Evolutionary conservation across 2,888 invertebrate species (phyloP).

Genomic region (Vannuccia rotundouncinata): DNA sequence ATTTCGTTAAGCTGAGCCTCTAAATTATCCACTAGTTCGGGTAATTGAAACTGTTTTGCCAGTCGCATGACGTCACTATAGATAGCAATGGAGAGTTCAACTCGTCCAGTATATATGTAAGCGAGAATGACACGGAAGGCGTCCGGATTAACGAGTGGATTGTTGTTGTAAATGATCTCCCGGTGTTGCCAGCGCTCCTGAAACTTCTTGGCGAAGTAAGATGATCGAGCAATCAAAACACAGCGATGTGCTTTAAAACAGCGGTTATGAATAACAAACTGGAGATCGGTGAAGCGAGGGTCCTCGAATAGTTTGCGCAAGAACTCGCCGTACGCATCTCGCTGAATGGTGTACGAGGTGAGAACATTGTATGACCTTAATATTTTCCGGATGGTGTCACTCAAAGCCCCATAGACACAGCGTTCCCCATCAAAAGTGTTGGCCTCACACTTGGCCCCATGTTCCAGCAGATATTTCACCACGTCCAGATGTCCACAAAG

Average conservation of each 20-base stretch:
- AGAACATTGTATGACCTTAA: constrained; percentile 58
- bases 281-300: constrained; percentile 55
- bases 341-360: constrained; percentile 54
- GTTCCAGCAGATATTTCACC: constrained; percentile 58
- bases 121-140: constrained; percentile 57
- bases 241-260: constrained; percentile 56
- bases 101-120: constrained; percentile 57
- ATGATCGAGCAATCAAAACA: constrained; percentile 56
- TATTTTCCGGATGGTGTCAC: constrained; percentile 57
- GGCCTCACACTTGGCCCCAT: constrained; percentile 59
- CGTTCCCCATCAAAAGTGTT: constrained; percentile 61
- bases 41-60: constrained; percentile 56
- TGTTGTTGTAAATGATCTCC: constrained; percentile 49
- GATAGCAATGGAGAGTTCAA: constrained; percentile 53
- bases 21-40: constrained; percentile 49
- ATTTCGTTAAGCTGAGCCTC: constrained; percentile 52
- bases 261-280: constrained; percentile 55
- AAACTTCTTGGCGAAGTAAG: constrained; percentile 57
- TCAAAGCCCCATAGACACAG: constrained; percentile 60
- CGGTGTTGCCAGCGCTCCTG: constrained; percentile 55
- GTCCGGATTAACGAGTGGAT: constrained; percentile 52
- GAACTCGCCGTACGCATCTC: constrained; percentile 59
- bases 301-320: constrained; percentile 52
- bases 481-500: constrained; percentile 59
- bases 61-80: constrained; percentile 54